Evolutionary conservation across 2,113 vertebrate species (phyloP).

Genomic region (Azemiops feae): DNA sequence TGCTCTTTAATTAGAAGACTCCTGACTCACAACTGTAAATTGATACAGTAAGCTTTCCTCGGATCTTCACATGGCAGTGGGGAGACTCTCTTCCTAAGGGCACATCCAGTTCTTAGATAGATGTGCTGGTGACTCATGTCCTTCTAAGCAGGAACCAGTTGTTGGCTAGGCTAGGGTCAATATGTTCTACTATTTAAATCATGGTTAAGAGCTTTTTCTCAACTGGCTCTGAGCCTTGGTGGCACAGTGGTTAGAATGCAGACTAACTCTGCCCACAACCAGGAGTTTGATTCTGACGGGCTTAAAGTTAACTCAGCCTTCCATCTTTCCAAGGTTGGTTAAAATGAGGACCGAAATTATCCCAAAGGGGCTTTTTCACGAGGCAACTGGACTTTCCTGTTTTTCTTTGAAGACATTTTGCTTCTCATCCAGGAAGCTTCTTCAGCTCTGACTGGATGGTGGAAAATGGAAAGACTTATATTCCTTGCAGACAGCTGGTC

Average conservation of each 20-base stretch:
- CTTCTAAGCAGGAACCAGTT: neutral
- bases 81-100: neutral
- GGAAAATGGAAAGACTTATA: no score
- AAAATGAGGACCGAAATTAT: neutral
- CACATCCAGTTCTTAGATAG: neutral
- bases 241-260: neutral
- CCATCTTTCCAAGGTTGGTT: neutral
- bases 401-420: no score
- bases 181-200: neutral
- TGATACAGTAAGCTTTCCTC: neutral
- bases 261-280: neutral
- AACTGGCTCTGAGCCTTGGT: neutral
- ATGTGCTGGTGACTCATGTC: neutral
- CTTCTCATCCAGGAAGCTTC: no score
- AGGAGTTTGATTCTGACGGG: neutral
- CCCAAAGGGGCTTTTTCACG: no score
- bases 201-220: neutral
- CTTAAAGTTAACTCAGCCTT: neutral
- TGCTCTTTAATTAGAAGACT: neutral
- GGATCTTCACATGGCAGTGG: neutral
- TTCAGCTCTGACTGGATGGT: no score
- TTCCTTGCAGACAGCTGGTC: no score
- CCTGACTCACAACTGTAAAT: neutral
- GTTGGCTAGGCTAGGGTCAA: neutral
- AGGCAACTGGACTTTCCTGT: no score